Evolutionary conservation across 1,140 invertebrate species (phyloP).

Genomic region (Scaptomyza montana): DNA sequence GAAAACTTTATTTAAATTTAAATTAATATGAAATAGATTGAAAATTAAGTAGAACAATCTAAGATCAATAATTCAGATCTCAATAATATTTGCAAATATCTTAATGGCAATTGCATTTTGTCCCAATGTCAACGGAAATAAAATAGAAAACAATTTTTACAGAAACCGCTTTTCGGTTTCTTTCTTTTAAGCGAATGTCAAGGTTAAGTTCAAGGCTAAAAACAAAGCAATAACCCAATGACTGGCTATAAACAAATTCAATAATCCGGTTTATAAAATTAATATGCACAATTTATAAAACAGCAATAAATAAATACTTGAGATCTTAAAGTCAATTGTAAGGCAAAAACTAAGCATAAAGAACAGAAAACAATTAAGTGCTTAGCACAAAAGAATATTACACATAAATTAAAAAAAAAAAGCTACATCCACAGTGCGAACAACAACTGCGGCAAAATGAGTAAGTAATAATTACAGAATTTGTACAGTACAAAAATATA

Average conservation of each 20-base stretch:
- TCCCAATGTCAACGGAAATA: slow-evolving; percentile 19
- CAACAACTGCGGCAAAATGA: slow-evolving; percentile 58
- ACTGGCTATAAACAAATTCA: slow-evolving; percentile 8
- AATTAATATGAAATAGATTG: slow-evolving; percentile 19
- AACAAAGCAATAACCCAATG: slow-evolving; percentile 36
- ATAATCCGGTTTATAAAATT: slow-evolving; percentile 33
- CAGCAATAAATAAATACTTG: slow-evolving; percentile 31
- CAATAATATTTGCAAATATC: slow-evolving; percentile 19
- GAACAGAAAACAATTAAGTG: slow-evolving; percentile 16
- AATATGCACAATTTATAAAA: slow-evolving; percentile 17
- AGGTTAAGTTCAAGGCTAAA: slow-evolving; percentile 63
- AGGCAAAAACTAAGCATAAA: slow-evolving; percentile 12
- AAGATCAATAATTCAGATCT: slow-evolving; percentile 43
- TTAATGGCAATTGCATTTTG: slow-evolving; percentile 22
- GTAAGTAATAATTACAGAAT: slow-evolving; percentile 62
- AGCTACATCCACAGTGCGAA: slow-evolving; percentile 17
- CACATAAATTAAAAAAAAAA: slow-evolving; percentile 7
- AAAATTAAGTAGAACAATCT: slow-evolving; percentile 63
- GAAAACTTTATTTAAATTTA: slow-evolving; percentile 14
- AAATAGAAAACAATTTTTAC: slow-evolving; percentile 15
- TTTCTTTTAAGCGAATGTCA: slow-evolving; percentile 64
- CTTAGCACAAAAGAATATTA: slow-evolving; percentile 34
- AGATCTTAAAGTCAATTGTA: slow-evolving; percentile 3
- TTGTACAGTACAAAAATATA: slow-evolving; percentile 14
- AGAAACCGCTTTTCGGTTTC: slow-evolving; percentile 27